Evolutionary conservation across 92 coral and sea anemone genomes (phyloP).

Genomic region (Epizoanthus illoricatus): DNA sequence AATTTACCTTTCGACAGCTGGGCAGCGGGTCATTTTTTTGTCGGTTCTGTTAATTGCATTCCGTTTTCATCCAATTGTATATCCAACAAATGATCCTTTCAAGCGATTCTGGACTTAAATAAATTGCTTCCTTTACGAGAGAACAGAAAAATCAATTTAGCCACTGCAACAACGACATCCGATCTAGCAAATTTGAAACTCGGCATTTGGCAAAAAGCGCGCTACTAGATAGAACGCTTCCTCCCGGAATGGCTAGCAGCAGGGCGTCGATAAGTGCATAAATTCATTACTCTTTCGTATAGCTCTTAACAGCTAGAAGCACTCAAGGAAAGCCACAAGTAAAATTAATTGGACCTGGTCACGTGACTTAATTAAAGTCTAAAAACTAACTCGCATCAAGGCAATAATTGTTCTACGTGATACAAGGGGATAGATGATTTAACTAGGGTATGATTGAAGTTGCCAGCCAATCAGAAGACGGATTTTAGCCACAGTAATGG

Average conservation of each 20-base stretch:
- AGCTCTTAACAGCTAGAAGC: conserved; percentile 55
- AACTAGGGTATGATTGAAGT: conserved; percentile 68
- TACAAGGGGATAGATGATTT: conserved; percentile 79
- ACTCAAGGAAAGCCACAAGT: conserved; percentile 63
- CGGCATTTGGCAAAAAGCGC: conserved; percentile 31
- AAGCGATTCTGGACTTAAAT: conserved; percentile 80
- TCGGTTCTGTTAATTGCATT: conserved; percentile 91
- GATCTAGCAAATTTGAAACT: conserved; percentile 44
- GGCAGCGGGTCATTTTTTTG: conserved; percentile 64
- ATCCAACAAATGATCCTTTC: conserved; percentile 78
- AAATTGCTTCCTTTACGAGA: conserved; percentile 74
- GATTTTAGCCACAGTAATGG: conserved; percentile 68
- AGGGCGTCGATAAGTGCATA: conserved; percentile 49
- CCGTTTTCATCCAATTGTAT: conserved; percentile 89
- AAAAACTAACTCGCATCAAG: conserved; percentile 63
- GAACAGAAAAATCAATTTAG: conserved; percentile 63
- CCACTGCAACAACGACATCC: conserved; percentile 46
- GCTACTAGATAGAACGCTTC: conserved; percentile 26
- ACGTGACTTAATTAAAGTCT: conserved; percentile 88
- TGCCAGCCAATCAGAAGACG: conserved; percentile 65
- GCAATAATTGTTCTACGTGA: conserved; percentile 72
- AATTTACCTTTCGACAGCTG: conserved; percentile 82
- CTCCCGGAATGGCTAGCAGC: conserved; percentile 61
- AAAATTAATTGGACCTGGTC: conserved; percentile 61
- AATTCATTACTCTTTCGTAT: conserved; percentile 49